Evolutionary conservation across 2,888 invertebrate genomes (phyloP).

Genomic region (Dasypogon diadema): DNA sequence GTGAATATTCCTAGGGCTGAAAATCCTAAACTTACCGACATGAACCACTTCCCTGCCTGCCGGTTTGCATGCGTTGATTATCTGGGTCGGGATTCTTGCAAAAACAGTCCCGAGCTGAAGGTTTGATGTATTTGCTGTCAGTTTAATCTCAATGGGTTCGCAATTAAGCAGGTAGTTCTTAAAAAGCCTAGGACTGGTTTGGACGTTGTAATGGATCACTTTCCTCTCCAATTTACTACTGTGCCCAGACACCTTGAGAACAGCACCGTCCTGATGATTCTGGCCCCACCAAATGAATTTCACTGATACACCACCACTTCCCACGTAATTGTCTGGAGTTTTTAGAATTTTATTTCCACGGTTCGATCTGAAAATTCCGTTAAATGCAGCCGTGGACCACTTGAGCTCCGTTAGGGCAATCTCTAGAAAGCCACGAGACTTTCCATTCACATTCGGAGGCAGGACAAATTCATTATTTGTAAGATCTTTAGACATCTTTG

Average conservation of each 20-base stretch:
- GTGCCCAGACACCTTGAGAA: conserved; percentile 57
- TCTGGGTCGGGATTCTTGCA: conserved; percentile 47
- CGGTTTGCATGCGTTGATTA: conserved; percentile 21
- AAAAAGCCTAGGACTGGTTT: conserved; percentile 62
- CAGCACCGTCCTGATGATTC: conserved; percentile 57
- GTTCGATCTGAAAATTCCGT: conserved; percentile 57
- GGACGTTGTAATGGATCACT: conserved; percentile 60
- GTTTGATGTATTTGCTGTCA: conserved; percentile 55
- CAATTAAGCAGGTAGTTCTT: conserved; percentile 62
- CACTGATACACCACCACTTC: conserved; percentile 58
- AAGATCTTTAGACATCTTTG: conserved; percentile 3
- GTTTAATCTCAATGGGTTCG: conserved; percentile 61
- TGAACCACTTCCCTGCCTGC: not conserved
- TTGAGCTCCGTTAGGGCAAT: conserved; percentile 60
- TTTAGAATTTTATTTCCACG: conserved; percentile 55
- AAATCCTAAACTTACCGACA: conserved; percentile 46
- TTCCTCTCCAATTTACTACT: conserved; percentile 57
- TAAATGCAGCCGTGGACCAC: conserved; percentile 46
- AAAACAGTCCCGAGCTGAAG: conserved; percentile 55
- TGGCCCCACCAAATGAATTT: conserved; percentile 62
- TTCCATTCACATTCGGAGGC: conserved; percentile 57
- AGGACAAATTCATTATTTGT: conserved; percentile 1
- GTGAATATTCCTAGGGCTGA: conserved; percentile 50
- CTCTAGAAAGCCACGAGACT: conserved; percentile 59
- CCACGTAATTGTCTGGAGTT: conserved; percentile 35